phyloP scores from a whole-genome alignment of 2,888 invertebrate species.

The Conchocele bisecta region DNA sequence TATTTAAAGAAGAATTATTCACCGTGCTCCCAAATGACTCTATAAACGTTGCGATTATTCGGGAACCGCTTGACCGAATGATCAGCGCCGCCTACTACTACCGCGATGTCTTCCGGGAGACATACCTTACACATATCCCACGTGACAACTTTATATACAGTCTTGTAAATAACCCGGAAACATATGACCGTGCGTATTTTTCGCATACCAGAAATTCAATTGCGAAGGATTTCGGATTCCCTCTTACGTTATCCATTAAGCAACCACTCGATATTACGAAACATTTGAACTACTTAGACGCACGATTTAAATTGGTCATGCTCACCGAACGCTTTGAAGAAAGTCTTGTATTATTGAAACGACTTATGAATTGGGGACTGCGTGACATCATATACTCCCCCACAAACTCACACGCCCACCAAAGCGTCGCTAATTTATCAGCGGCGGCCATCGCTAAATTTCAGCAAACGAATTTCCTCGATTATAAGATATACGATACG shows the following conservation, averaged over 20 bases:
- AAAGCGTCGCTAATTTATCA: not conserved
- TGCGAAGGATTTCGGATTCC: constrained; percentile 44
- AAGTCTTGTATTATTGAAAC: constrained; percentile 33
- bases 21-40: constrained; percentile 35
- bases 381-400: constrained; percentile 37
- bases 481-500: no score
- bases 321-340: constrained; percentile 45
- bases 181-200: constrained; percentile 18
- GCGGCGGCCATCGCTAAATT: no score
- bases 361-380: constrained; percentile 40
- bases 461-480: no score
- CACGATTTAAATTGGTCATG: constrained; percentile 36
- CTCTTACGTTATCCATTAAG: not conserved
- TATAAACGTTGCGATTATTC: constrained; percentile 38
- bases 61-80: no score
- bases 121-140: constrained; percentile 23
- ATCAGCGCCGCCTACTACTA: no score
- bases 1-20: constrained; percentile 12
- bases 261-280: no score
- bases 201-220: constrained; percentile 39
- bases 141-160: constrained; percentile 27
- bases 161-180: constrained; percentile 21
- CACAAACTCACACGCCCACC: constrained; percentile 21
- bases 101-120: constrained; percentile 32
- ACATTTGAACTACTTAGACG: constrained; percentile 16